Percentiles rank a stretch among this genome's conserved stretches.
These are phyloP conservation scores for Holothuria glaberrima DNA, from an alignment of 35 echinoderm and acorn worm genomes.

Conservation along the genomic window DNA sequence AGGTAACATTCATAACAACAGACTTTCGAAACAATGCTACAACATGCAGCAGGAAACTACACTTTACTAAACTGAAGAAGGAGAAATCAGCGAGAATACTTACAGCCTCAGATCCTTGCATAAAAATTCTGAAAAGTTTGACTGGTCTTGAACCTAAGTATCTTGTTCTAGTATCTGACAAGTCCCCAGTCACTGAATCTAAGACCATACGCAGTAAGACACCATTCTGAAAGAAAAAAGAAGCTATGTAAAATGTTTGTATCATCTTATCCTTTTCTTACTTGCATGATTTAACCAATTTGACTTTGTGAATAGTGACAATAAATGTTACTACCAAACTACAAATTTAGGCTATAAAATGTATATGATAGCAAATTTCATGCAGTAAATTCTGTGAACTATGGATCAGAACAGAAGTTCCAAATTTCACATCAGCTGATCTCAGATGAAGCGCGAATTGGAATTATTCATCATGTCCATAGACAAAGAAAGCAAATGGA, in stretches of 20 bases:
- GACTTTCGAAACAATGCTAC: no score
- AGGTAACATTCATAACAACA: no score
- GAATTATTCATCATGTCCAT: constrained; percentile 56
- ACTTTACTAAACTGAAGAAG: no score
- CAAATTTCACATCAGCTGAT: constrained; percentile 16
- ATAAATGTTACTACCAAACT: no score
- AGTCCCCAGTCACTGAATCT: constrained; percentile 92
- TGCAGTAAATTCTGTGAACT: no score
- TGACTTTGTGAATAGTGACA: no score
- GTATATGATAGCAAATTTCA: no score
- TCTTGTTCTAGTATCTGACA: constrained; percentile 96
- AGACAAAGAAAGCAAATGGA: background rate
- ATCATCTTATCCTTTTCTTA: no score
- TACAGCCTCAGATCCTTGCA: constrained; percentile 98
- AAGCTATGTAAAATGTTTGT: no score
- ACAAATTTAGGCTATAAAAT: no score
- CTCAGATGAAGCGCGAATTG: constrained; percentile 54
- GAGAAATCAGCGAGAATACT: no score
- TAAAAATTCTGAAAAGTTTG: constrained; percentile 92
- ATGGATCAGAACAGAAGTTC: background rate
- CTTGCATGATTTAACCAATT: no score
- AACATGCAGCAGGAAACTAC: background rate
- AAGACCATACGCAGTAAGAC: constrained; percentile 95
- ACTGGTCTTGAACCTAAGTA: constrained; percentile 98
- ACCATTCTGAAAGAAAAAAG: constrained; percentile 83